Evolutionary conservation across 2,113 vertebrate species (phyloP).

Genomic region (Cnemophilus loriae): DNA sequence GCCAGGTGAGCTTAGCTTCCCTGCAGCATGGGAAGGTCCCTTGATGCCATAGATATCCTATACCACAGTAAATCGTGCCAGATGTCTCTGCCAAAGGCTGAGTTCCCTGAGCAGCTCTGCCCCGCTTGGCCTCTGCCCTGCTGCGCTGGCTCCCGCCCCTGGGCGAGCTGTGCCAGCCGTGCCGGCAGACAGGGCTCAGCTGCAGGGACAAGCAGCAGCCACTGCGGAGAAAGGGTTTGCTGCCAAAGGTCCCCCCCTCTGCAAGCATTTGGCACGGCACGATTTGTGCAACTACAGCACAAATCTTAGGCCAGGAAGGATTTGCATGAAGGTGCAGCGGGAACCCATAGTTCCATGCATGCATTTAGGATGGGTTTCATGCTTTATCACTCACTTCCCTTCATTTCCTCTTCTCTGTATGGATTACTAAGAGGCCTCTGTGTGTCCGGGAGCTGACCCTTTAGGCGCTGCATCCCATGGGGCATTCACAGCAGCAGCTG

Average conservation of each 20-base stretch:
- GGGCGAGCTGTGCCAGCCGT: not conserved
- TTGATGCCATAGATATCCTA: not conserved
- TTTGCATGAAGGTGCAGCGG: not conserved
- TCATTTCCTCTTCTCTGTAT: not conserved
- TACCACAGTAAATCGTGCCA: fast-evolving
- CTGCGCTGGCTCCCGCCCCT: not conserved
- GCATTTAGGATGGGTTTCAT: not conserved
- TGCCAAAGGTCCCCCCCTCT: not conserved
- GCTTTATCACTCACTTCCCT: not conserved
- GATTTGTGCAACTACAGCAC: not conserved
- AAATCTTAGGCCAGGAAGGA: not conserved
- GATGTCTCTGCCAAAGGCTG: not conserved
- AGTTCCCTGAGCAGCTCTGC: not conserved
- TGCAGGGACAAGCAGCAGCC: not conserved
- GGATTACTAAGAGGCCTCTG: not conserved
- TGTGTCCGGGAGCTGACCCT: not conserved
- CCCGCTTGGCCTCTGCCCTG: not conserved
- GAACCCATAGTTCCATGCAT: not conserved
- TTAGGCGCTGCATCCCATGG: not conserved
- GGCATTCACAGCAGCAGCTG: not conserved
- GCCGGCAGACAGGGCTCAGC: fast-evolving
- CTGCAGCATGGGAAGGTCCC: not conserved
- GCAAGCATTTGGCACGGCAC: fast-evolving
- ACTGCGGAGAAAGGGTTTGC: not conserved
- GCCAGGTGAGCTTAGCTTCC: not conserved